These are phyloP conservation scores for Aphelenchoides fujianensis DNA, from an alignment of 1,140 invertebrate species.

Conservation along the genomic window DNA sequence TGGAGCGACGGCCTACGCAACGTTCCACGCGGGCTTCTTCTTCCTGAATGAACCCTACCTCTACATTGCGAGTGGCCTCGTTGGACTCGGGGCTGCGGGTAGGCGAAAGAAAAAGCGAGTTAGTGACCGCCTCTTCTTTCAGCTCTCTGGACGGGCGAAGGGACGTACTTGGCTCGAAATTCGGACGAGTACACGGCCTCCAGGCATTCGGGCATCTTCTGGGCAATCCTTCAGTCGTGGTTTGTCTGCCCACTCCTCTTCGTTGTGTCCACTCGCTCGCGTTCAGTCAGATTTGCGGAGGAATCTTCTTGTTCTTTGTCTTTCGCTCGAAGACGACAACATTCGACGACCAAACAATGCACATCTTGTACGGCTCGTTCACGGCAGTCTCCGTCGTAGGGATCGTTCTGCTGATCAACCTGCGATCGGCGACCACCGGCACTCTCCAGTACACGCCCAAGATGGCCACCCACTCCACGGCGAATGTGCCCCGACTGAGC, in stretches of 20 bases:
- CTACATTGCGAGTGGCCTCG: constrained; percentile 40
- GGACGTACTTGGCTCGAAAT: constrained; percentile 38
- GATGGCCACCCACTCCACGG: not conserved
- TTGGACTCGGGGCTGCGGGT: constrained; percentile 52
- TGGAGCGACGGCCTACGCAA: constrained; percentile 32
- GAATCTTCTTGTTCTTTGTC: constrained; percentile 36
- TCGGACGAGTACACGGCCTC: constrained; percentile 30
- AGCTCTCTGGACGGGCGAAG: constrained; percentile 34
- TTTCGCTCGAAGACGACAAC: constrained; percentile 20
- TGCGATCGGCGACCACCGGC: not conserved
- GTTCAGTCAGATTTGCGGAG: constrained; percentile 34
- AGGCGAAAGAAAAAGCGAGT: not conserved
- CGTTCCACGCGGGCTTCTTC: constrained; percentile 50
- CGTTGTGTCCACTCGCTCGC: no score
- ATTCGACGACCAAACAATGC: constrained; percentile 17
- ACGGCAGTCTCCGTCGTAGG: constrained; percentile 30
- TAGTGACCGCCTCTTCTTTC: not conserved
- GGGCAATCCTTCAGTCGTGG: constrained; percentile 40
- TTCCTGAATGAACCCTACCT: constrained; percentile 44
- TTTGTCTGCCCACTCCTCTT: no score
- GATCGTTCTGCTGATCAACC: not conserved
- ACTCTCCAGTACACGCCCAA: constrained; percentile 15
- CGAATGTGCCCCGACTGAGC: not conserved
- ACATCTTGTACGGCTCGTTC: constrained; percentile 32
- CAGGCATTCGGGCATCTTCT: constrained; percentile 34